These are phyloP conservation scores for Rhogogaster chlorosoma DNA, from an alignment of 2,888 invertebrate species.

Conservation along the genomic window DNA sequence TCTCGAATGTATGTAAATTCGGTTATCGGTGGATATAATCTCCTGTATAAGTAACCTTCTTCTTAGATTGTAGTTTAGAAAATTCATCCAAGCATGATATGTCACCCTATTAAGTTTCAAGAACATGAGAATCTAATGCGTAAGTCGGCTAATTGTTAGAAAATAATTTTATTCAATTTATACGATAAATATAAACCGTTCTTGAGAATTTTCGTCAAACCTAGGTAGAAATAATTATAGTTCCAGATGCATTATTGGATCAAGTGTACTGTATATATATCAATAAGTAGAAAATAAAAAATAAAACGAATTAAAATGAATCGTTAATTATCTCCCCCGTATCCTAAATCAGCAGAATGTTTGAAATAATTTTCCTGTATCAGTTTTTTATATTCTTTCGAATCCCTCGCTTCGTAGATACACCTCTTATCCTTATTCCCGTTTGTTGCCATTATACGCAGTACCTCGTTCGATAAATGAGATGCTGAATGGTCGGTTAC, in stretches of 20 bases:
- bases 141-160: background rate
- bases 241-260: background rate
- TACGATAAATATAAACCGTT: background rate
- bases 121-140: background rate
- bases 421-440: background rate
- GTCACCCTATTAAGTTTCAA: background rate
- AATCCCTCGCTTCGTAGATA: background rate
- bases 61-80: background rate
- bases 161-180: conserved; percentile 39
- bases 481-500: background rate
- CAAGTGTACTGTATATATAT: conserved; percentile 2
- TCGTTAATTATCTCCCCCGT: background rate
- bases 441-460: background rate
- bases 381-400: background rate
- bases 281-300: conserved; percentile 24
- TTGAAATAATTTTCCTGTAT: background rate
- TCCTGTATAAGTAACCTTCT: background rate
- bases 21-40: background rate
- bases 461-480: background rate
- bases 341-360: background rate
- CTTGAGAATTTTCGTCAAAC: background rate
- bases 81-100: background rate
- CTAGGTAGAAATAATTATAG: background rate
- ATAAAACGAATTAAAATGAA: conserved; percentile 25
- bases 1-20: background rate